These are phyloP conservation scores for Sylvia borin DNA, from an alignment of 2,797 vertebrate genomes.

Conservation along the genomic window DNA sequence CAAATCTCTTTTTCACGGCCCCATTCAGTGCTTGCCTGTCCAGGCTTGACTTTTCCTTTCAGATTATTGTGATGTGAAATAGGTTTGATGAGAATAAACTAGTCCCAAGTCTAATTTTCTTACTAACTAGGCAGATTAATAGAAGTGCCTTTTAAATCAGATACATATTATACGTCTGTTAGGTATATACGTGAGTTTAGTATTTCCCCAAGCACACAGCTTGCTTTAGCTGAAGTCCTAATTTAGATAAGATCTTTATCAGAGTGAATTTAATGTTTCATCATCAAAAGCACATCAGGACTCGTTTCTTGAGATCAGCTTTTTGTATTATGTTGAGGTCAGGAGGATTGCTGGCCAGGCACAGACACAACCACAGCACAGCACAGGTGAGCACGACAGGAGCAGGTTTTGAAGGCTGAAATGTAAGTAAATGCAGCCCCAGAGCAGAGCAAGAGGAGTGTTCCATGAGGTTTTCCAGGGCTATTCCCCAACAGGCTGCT, in stretches of 20 bases:
- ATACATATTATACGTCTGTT: neutral
- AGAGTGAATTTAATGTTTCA: neutral
- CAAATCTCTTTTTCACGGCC: neutral
- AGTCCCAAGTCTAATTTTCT: neutral
- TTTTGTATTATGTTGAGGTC: neutral
- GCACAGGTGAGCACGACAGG: no score
- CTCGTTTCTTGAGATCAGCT: neutral
- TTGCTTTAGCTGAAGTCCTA: neutral
- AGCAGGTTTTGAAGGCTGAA: neutral
- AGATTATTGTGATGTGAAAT: neutral
- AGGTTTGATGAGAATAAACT: neutral
- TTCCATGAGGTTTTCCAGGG: rapidly evolving
- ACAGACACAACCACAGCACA: neutral
- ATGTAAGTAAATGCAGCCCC: neutral
- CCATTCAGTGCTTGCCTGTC: neutral
- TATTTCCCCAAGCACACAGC: neutral
- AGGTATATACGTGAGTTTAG: neutral
- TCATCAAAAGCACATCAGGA: neutral
- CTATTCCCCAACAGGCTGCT: neutral
- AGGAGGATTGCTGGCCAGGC: neutral
- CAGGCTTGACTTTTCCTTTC: neutral
- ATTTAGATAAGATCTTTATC: neutral
- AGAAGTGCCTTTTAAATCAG: neutral
- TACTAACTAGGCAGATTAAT: neutral
- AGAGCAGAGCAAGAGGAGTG: neutral